These are phyloP conservation scores for Polymixis lichenea DNA, from an alignment of 2,888 invertebrate genomes.

Conservation along the genomic window DNA sequence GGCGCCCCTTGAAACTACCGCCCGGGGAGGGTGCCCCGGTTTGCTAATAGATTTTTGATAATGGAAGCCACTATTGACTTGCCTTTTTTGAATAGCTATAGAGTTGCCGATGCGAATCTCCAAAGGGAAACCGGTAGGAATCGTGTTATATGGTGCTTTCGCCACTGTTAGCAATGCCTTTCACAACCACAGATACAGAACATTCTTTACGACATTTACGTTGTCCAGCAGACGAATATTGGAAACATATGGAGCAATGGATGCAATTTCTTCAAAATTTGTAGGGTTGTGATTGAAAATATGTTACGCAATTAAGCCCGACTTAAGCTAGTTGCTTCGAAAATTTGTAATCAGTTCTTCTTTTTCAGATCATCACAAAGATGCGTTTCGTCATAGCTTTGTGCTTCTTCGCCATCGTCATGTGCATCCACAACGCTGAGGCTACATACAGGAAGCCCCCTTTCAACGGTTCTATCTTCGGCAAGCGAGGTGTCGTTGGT, in stretches of 20 bases:
- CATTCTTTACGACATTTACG: too few species aligned
- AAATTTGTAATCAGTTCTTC: neutral
- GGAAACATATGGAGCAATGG: neutral
- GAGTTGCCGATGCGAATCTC: too few species aligned
- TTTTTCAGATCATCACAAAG: slow-evolving; percentile 36
- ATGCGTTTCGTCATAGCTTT: slow-evolving; percentile 73
- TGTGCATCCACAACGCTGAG: slow-evolving; percentile 87
- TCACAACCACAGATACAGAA: too few species aligned
- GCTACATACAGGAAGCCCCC: slow-evolving; percentile 96
- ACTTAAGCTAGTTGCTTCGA: neutral
- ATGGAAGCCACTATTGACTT: too few species aligned
- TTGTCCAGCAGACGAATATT: neutral
- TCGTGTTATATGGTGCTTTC: too few species aligned
- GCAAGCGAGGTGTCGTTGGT: slow-evolving; percentile 93
- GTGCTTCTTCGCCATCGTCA: slow-evolving; percentile 81
- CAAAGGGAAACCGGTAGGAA: too few species aligned
- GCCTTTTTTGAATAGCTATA: too few species aligned
- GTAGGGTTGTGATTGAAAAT: neutral
- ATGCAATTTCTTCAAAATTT: neutral
- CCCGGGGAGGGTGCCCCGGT: too few species aligned
- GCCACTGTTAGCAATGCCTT: too few species aligned
- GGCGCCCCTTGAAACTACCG: too few species aligned
- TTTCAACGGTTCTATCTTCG: slow-evolving; percentile 98
- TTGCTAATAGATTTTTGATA: too few species aligned
- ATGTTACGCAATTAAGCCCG: too few species aligned